phyloP scores from a whole-genome alignment of 2,113 vertebrate genomes.

The Colaptes auratus region DNA sequence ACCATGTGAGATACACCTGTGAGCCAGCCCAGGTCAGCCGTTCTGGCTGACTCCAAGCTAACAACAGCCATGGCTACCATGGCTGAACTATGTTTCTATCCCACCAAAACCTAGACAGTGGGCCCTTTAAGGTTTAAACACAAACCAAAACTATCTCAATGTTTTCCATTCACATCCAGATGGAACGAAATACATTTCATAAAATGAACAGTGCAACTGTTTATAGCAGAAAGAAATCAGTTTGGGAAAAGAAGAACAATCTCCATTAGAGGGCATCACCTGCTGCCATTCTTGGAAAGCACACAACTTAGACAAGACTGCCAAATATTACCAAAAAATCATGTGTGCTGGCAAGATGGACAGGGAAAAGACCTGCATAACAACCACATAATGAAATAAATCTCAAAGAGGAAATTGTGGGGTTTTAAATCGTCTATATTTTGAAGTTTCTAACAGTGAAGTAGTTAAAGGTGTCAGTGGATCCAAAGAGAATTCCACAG shows the following conservation, averaged over 20 bases:
- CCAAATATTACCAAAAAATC: not conserved
- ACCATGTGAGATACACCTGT: too few species aligned
- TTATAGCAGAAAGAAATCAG: not conserved
- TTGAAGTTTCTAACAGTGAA: not conserved
- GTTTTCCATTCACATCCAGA: not conserved
- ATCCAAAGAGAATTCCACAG: not conserved
- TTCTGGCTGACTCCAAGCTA: too few species aligned
- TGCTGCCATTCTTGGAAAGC: not conserved
- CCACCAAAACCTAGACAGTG: too few species aligned
- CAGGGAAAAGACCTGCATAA: not conserved
- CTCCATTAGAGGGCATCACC: not conserved
- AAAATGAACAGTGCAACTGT: not conserved
- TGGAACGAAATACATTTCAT: not conserved
- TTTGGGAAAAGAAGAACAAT: not conserved
- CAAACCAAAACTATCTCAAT: not conserved
- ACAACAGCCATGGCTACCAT: too few species aligned
- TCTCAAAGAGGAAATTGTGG: not conserved
- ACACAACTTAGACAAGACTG: not conserved
- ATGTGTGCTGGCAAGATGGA: fast-evolving
- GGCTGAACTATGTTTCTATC: too few species aligned
- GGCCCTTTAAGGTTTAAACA: not conserved
- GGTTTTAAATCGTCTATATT: not conserved
- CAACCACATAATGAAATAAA: not conserved
- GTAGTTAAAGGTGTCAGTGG: not conserved
- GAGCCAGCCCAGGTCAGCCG: too few species aligned